Evolutionary conservation across 1,140 invertebrate species (phyloP).

Genomic region (Bombus waltoni): DNA sequence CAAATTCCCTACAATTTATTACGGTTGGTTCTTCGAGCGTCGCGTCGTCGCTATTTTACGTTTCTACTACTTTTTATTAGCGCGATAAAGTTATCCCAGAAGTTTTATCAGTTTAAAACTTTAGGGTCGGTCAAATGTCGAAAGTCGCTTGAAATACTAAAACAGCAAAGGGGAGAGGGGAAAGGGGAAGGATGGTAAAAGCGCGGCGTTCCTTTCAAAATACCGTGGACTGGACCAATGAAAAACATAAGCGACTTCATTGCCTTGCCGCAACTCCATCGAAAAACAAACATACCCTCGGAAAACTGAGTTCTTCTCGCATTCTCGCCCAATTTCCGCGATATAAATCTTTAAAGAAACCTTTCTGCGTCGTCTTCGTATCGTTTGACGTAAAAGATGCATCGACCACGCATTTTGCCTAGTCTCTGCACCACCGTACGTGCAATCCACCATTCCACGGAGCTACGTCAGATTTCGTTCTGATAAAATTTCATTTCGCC

Average conservation of each 20-base stretch:
- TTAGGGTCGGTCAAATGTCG: background rate
- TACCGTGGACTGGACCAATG: background rate
- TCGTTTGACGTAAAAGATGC: background rate
- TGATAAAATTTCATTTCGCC: background rate
- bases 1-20: background rate
- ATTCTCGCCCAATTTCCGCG: background rate
- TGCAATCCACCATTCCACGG: background rate
- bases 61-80: background rate
- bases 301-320: conserved; percentile 15
- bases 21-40: background rate
- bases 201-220: too few relatives aligned
- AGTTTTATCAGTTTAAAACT: background rate
- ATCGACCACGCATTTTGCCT: background rate
- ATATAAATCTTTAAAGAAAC: background rate
- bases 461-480: background rate
- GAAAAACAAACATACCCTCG: background rate
- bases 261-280: background rate
- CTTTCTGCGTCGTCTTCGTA: background rate
- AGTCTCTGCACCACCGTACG: too few relatives aligned
- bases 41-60: background rate
- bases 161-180: background rate
- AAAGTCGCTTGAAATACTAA: background rate
- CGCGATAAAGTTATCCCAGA: background rate
- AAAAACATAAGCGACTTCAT: conserved; percentile 13
- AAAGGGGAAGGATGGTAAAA: background rate